Evolutionary conservation across 2,797 vertebrate species (phyloP).

Genomic region (Simalia tracyae): DNA sequence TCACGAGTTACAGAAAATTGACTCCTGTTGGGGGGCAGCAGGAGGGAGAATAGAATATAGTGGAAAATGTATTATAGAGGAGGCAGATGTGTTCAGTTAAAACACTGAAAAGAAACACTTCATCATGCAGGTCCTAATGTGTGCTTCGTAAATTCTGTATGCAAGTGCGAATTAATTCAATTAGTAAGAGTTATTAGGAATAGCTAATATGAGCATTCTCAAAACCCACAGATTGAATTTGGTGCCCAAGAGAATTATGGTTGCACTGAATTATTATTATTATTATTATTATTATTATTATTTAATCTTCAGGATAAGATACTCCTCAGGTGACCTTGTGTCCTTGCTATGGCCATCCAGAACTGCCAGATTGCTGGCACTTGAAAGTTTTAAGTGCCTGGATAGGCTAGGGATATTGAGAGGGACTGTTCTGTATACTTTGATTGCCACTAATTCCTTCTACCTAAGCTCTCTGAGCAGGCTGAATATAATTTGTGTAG

Average conservation of each 20-base stretch:
- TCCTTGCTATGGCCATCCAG: neutral
- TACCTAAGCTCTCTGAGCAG: neutral
- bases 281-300: too few relatives aligned
- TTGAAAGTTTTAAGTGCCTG: neutral
- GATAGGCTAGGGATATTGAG: neutral
- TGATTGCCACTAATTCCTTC: neutral
- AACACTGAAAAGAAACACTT: neutral
- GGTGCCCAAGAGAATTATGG: neutral
- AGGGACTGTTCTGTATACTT: neutral
- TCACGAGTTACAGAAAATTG: neutral
- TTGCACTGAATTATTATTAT: too few relatives aligned
- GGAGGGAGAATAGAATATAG: neutral
- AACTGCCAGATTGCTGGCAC: neutral
- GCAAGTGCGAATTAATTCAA: neutral
- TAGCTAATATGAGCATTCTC: neutral
- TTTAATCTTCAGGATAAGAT: neutral
- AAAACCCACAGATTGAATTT: neutral
- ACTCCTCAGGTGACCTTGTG: neutral
- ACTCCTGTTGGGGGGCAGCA: neutral
- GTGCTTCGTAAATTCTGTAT: neutral
- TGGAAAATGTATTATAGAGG: neutral
- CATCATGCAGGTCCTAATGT: neutral
- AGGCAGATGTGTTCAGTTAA: neutral
- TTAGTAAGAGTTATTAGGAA: neutral
- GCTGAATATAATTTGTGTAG: neutral